Base-by-base conservation (phyloP, 2,888 invertebrate species). In the Stenichneumon culpator region DNA sequence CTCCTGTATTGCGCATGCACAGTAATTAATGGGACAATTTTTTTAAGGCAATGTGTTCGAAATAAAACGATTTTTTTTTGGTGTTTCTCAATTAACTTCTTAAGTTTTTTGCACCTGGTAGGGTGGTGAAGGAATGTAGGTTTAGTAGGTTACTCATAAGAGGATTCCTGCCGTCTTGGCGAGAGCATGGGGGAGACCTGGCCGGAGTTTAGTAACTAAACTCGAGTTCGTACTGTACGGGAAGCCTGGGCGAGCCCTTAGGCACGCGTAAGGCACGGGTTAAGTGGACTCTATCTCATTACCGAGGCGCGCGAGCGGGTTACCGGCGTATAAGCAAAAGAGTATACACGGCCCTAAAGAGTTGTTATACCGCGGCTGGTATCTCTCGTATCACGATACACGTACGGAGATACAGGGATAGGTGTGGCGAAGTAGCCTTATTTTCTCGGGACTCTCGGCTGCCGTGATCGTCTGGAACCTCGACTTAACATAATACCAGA, bases 211-310 rank as follows among this genome's bases (percentile, higher is more conserved):
- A 90, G 88, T 72, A 86, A 85, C 87, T 90, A 89, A 91, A 90
- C 86, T 88, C 87, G 86, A 86, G 88, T 87, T 87, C 86, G 90
- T 83, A 77, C 52, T 39, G 52, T 19, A 39, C 5, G 67, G 47
- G 50, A 67, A 57, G 73, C 67, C 75, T 84, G 79, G 87, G 87
- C 83, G 85, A 83, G 87, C 88, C 87, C 92, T 92, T 92, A 88
- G 90, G 90, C 92, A 93, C 91, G 91, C 89, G 89, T 91, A 88
- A 86, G 83, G 88, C 87, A 87, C 78, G 80, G 88, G 89, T 91
- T 92, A 91, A 93, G 92, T 93, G 89, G 89, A 89, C 91, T 92
- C 91, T 90, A 91, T 91, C 92, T 92, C 90, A 92, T 92, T 91
- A 92, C 79, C 80, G 87, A 67, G 85, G 87, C 60, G 88, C 83